A percentile compares a stretch with the other conserved stretches of the same genome.
Evolutionary conservation across 2,113 vertebrate species (phyloP).

Genomic region (Sinocyclocheilus anophthalmus): DNA sequence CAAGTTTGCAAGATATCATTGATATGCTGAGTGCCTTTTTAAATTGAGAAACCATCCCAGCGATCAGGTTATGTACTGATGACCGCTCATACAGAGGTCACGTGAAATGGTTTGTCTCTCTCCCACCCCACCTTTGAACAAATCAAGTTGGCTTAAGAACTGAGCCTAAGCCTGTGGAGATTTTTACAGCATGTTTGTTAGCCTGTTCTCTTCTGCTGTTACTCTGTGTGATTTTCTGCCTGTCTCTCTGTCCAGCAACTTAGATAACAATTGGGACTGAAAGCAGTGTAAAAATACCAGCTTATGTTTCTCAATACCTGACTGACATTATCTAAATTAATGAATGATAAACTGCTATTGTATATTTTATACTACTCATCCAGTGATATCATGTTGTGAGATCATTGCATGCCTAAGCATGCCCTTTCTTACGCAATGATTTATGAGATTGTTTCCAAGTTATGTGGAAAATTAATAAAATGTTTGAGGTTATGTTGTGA

Average conservation of each 20-base stretch:
- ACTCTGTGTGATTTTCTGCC: slow-evolving; percentile 72
- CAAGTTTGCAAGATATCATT: slow-evolving; percentile 79
- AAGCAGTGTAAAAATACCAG: slow-evolving; percentile 77
- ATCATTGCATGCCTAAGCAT: slow-evolving; percentile 83
- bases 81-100: slow-evolving; percentile 42
- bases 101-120: slow-evolving; percentile 52
- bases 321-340: slow-evolving; percentile 72
- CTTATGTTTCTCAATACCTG: slow-evolving; percentile 75
- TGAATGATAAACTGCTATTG: slow-evolving; percentile 80
- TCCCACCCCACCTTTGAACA: slow-evolving; percentile 53
- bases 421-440: slow-evolving; percentile 84
- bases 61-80: slow-evolving; percentile 57
- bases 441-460: slow-evolving; percentile 83
- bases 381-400: slow-evolving; percentile 81
- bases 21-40: slow-evolving; percentile 80
- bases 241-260: slow-evolving; percentile 74
- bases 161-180: slow-evolving; percentile 69
- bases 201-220: slow-evolving; percentile 80
- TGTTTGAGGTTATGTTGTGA: slow-evolving; percentile 72
- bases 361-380: slow-evolving; percentile 82
- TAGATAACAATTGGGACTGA: slow-evolving; percentile 71
- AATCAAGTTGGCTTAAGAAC: slow-evolving; percentile 69
- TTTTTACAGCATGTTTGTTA: slow-evolving; percentile 81
- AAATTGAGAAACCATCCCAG: slow-evolving; percentile 62
- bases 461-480: slow-evolving; percentile 80